Percentiles rank a stretch among this genome's conserved stretches.
Conservation (phyloP, 2,113 vertebrate genomes). For the Tetraodon nigroviridis region DNA sequence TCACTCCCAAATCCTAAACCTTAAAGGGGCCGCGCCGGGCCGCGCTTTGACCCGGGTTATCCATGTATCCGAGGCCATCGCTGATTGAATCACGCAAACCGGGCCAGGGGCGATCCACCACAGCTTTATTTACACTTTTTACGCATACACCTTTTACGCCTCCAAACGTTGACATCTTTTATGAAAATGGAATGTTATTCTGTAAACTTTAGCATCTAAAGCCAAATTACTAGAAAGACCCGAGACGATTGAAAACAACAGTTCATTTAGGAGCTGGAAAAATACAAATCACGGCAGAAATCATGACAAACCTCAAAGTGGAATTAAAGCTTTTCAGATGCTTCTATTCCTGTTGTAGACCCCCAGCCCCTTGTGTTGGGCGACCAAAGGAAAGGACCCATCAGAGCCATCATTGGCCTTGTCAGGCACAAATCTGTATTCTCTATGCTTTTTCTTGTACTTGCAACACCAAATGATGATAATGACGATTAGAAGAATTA, state of each 20-base stretch:
- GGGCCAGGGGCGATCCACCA: no score
- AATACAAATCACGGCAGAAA: no score
- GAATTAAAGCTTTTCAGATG: neutral
- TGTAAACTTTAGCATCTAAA: no score
- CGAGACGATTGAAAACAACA: no score
- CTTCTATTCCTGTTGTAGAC: neutral
- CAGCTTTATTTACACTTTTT: no score
- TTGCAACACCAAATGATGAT: rapidly evolving
- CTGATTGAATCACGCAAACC: no score
- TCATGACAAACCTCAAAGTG: neutral
- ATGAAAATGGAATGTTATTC: no score
- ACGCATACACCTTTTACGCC: no score
- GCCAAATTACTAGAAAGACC: no score
- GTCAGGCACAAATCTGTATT: slow-evolving; percentile 28
- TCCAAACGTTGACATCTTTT: no score
- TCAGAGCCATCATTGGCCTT: neutral
- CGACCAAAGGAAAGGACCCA: slow-evolving; percentile 5
- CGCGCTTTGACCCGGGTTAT: neutral
- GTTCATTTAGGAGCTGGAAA: no score
- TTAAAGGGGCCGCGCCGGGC: slow-evolving; percentile 73
- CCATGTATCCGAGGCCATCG: no score
- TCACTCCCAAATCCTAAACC: slow-evolving; percentile 81
- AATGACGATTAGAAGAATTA: rapidly evolving
- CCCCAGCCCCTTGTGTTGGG: neutral
- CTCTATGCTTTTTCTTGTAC: slow-evolving; percentile 8